phyloP scores from a whole-genome alignment of 2,888 invertebrate genomes.

The Aphidoletes aphidimyza region DNA sequence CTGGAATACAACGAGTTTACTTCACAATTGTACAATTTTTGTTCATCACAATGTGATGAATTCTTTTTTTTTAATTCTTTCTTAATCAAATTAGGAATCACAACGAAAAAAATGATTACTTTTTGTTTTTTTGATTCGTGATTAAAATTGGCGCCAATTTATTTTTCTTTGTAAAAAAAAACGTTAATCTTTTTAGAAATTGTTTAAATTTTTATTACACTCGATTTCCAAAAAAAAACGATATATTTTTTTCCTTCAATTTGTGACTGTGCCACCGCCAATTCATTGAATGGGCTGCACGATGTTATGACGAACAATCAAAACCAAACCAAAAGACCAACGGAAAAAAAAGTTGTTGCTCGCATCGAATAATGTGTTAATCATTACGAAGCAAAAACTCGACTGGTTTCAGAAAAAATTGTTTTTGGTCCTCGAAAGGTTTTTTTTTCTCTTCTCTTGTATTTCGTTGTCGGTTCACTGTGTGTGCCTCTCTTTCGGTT shows the following conservation, averaged over 20 bases:
- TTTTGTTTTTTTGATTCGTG: neutral
- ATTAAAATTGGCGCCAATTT: constrained; percentile 40
- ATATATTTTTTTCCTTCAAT: neutral
- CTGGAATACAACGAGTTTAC: neutral
- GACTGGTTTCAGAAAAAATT: constrained; percentile 61
- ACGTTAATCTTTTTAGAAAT: neutral
- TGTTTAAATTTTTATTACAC: neutral
- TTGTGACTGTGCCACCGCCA: constrained; percentile 7
- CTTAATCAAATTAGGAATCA: neutral
- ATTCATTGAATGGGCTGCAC: constrained; percentile 26
- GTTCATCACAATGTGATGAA: neutral
- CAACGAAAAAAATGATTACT: neutral
- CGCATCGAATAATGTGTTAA: constrained; percentile 55
- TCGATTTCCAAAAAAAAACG: neutral
- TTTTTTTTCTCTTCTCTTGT: no score
- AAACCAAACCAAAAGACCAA: constrained; percentile 1
- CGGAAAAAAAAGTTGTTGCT: constrained; percentile 15
- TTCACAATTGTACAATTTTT: neutral
- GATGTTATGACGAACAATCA: constrained; percentile 1
- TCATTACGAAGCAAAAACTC: constrained; percentile 64
- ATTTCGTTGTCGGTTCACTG: no score
- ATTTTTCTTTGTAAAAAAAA: neutral
- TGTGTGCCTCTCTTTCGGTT: constrained; percentile 16
- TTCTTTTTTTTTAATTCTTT: neutral
- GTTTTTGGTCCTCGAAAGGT: constrained; percentile 56